phyloP scores from a whole-genome alignment of 23 tunicate species.

The Diplosoma virens region DNA sequence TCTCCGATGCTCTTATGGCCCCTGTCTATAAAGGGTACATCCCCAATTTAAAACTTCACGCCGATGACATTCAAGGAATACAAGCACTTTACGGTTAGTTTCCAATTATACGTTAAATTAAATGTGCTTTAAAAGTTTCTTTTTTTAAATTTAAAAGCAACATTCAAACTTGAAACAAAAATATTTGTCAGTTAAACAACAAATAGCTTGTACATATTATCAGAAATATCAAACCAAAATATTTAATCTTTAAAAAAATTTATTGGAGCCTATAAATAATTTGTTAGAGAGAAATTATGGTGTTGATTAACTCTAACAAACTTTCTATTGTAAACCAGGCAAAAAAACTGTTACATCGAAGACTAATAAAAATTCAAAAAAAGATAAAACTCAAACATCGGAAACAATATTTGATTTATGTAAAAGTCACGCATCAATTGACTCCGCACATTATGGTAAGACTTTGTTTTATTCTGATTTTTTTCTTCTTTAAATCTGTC shows the following conservation, averaged over 20 bases:
- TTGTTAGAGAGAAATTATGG: too few species aligned
- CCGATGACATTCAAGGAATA: slow-evolving; percentile 77
- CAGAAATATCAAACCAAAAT: too few species aligned
- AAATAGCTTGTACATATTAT: too few species aligned
- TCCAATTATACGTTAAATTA: background rate
- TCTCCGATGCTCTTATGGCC: slow-evolving; percentile 79
- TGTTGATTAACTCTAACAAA: too few species aligned
- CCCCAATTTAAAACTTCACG: slow-evolving; percentile 45
- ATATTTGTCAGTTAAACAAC: too few species aligned
- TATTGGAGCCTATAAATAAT: too few species aligned
- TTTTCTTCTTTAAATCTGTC: background rate
- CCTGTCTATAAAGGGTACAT: slow-evolving; percentile 85
- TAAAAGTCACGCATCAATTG: background rate
- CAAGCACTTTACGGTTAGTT: slow-evolving; percentile 79
- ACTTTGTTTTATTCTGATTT: background rate
- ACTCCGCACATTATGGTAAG: background rate
- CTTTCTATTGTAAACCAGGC: too few species aligned
- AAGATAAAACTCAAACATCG: background rate
- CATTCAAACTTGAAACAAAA: too few species aligned
- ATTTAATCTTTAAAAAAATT: too few species aligned
- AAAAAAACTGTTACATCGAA: too few species aligned
- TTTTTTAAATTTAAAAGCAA: too few species aligned
- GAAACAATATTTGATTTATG: background rate
- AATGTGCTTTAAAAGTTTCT: too few species aligned
- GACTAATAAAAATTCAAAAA: background rate